A percentile compares a stretch with the other conserved stretches of the same genome.
These are phyloP conservation scores for Lypha dubia DNA, from an alignment of 2,888 invertebrate species.

Conservation along the genomic window DNA sequence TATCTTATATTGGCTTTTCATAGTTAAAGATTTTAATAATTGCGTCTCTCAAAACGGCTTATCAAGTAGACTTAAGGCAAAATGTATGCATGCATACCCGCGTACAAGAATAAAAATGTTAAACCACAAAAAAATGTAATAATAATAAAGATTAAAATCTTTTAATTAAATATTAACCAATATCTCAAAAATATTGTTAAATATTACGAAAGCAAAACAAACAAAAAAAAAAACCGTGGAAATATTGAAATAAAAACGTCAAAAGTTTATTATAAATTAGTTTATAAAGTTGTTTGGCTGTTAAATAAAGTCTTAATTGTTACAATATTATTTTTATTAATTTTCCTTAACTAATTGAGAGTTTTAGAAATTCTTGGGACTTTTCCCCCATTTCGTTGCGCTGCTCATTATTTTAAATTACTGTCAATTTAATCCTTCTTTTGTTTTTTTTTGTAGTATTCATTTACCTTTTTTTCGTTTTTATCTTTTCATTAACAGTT, in stretches of 20 bases:
- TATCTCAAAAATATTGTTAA: slow-evolving; percentile 32
- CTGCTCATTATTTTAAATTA: slow-evolving; percentile 25
- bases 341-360: background rate
- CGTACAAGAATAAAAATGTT: background rate
- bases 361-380: background rate
- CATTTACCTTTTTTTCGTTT: slow-evolving; percentile 46
- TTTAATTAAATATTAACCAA: slow-evolving; percentile 63
- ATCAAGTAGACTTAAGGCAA: slow-evolving; percentile 35
- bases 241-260: slow-evolving; percentile 20
- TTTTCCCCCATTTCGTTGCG: background rate
- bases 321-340: background rate
- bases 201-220: slow-evolving; percentile 37
- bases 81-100: background rate
- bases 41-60: slow-evolving; percentile 27
- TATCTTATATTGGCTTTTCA: too few species aligned
- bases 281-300: background rate
- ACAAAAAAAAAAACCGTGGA: slow-evolving; percentile 2
- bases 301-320: slow-evolving; percentile 3
- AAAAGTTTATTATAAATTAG: slow-evolving; percentile 14
- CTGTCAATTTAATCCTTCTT: slow-evolving; percentile 48
- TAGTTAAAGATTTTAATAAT: slow-evolving; percentile 1
- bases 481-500: too few species aligned
- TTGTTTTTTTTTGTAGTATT: slow-evolving; percentile 28
- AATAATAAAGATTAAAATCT: slow-evolving; percentile 53
- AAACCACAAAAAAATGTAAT: background rate